Evolutionary conservation across 53 echinoderm and acorn worm genomes (phyloP).

Genomic region (Paracentrotus lividus): DNA sequence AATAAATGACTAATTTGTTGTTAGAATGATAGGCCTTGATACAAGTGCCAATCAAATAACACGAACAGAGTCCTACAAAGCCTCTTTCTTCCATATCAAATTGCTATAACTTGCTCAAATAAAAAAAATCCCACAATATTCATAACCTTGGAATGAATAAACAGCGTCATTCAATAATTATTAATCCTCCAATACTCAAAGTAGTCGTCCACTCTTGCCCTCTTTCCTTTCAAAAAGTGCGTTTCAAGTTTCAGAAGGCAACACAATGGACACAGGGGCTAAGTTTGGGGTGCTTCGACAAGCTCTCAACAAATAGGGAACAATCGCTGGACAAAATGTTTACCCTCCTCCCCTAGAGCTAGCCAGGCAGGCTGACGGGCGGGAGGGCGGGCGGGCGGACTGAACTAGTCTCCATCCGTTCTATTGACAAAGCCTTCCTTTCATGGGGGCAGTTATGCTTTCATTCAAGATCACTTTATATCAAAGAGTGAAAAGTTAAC

Average conservation of each 20-base stretch:
- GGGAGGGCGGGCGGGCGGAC: constrained; percentile 31
- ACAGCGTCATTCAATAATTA: constrained; percentile 42
- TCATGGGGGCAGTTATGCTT: constrained; percentile 38
- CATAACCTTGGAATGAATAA: constrained; percentile 42
- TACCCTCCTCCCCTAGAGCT: constrained; percentile 45
- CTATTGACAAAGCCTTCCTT: constrained; percentile 51
- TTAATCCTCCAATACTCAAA: constrained; percentile 1
- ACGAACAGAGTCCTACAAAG: constrained; percentile 6
- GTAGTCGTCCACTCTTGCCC: constrained; percentile 36
- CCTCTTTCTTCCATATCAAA: constrained; percentile 7
- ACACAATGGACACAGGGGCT: constrained; percentile 53
- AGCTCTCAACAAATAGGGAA: constrained; percentile 48
- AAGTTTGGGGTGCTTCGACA: constrained; percentile 25
- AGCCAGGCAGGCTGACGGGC: constrained; percentile 43
- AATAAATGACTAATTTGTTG: constrained; percentile 14
- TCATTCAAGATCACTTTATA: constrained; percentile 42
- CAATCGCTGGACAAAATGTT: constrained; percentile 57
- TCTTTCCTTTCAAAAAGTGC: constrained; percentile 35
- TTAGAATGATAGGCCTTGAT: background rate
- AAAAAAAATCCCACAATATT: constrained; percentile 25
- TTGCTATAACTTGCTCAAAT: constrained; percentile 42
- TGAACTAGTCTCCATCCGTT: background rate
- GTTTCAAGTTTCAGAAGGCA: constrained; percentile 54
- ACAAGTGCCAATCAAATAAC: constrained; percentile 38
- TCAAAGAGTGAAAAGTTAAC: constrained; percentile 35